phyloP scores from a whole-genome alignment of 2,888 invertebrate genomes.

The Scaptodrosophila latifasciaeformis region DNA sequence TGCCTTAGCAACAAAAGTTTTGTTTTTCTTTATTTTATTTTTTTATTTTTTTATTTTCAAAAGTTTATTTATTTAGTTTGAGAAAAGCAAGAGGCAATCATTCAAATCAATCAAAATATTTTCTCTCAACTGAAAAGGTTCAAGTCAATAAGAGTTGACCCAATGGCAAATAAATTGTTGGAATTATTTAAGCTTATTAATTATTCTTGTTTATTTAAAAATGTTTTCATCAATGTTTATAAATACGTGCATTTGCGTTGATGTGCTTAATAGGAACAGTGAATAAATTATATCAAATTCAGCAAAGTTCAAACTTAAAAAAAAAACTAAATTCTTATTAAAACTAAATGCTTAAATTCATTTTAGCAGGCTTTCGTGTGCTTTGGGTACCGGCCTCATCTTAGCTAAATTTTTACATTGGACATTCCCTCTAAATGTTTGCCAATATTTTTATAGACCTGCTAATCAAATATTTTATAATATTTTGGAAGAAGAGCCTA shows the following conservation, averaged over 20 bases:
- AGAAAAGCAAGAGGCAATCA: no score
- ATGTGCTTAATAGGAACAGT: slow-evolving; percentile 32
- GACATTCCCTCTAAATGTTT: slow-evolving; percentile 43
- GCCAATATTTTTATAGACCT: neutral
- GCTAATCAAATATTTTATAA: neutral
- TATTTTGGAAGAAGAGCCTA: slow-evolving; percentile 28
- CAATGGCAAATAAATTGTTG: no score
- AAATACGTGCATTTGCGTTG: slow-evolving; percentile 49
- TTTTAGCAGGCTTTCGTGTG: slow-evolving; percentile 32
- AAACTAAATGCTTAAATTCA: slow-evolving; percentile 41
- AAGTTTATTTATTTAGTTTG: no score
- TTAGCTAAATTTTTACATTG: slow-evolving; percentile 32
- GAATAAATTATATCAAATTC: slow-evolving; percentile 19
- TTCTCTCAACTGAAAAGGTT: no score
- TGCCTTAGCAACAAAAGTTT: no score
- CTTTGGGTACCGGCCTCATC: slow-evolving; percentile 50
- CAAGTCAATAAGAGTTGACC: no score
- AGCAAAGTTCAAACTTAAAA: slow-evolving; percentile 17
- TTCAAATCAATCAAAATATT: no score
- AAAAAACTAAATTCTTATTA: slow-evolving; percentile 39
- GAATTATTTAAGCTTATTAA: no score
- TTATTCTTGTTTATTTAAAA: no score
- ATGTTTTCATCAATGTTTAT: slow-evolving; percentile 54
- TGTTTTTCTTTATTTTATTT: no score
- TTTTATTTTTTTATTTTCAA: no score